phyloP scores from a whole-genome alignment of 1,140 invertebrate species.

The Dendroctonus valens region DNA sequence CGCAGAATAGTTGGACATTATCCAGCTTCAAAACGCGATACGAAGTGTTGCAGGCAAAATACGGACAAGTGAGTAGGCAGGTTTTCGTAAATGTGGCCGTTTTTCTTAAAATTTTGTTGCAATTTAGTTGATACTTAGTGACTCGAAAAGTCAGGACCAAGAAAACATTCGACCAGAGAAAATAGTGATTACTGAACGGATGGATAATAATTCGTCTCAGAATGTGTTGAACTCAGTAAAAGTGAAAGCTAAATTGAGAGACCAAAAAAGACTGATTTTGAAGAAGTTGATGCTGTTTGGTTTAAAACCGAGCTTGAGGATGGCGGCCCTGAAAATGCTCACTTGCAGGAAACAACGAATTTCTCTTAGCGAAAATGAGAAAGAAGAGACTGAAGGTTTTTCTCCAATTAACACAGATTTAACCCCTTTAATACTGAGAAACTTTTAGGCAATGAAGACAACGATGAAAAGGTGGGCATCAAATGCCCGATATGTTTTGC shows the following conservation, averaged over 20 bases:
- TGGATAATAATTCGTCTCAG: constrained; percentile 35
- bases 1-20: constrained; percentile 57
- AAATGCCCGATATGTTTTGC: constrained; percentile 58
- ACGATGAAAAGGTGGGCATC: constrained; percentile 47
- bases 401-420: too few relatives aligned
- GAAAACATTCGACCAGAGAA: constrained; percentile 39
- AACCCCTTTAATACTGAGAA: neutral
- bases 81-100: too few relatives aligned
- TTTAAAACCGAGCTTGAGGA: constrained; percentile 47
- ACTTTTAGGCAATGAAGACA: constrained; percentile 38
- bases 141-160: constrained; percentile 37
- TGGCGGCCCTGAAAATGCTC: constrained; percentile 46
- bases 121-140: constrained; percentile 24
- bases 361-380: constrained; percentile 38
- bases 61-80: constrained; percentile 43
- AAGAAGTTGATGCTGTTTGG: constrained; percentile 47
- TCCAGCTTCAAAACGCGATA: constrained; percentile 56
- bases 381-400: constrained; percentile 41
- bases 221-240: constrained; percentile 40
- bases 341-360: constrained; percentile 43
- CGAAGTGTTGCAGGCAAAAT: constrained; percentile 55
- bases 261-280: constrained; percentile 46
- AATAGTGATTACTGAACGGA: constrained; percentile 43
- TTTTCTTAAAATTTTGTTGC: neutral
- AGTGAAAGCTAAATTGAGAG: constrained; percentile 45